Conservation (phyloP, 2,113 vertebrate species). For the Asarcornis scutulata region DNA sequence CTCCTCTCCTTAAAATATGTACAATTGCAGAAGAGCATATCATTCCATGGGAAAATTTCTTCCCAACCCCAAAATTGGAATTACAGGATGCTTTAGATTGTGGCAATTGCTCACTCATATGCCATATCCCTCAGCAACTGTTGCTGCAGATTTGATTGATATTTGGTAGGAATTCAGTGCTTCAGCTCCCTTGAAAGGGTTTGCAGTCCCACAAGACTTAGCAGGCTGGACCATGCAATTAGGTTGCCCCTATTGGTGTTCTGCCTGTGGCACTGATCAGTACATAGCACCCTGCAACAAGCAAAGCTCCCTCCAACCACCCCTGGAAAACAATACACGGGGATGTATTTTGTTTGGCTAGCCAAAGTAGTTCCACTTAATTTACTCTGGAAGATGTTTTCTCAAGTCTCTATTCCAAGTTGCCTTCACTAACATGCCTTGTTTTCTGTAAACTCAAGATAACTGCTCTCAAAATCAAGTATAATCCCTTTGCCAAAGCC, state of each 20-base stretch:
- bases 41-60: neutral
- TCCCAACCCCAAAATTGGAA: neutral
- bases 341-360: neutral
- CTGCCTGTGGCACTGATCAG: neutral
- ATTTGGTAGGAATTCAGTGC: neutral
- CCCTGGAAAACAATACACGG: neutral
- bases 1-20: neutral
- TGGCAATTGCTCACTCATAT: neutral
- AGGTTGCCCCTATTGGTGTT: neutral
- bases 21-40: neutral
- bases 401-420: neutral
- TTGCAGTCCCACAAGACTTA: neutral
- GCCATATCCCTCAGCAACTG: neutral
- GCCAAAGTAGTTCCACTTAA: neutral
- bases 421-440: constrained; percentile 48
- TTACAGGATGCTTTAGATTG: neutral
- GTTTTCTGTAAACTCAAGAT: constrained; percentile 83
- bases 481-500: constrained; percentile 98
- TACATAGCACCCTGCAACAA: neutral
- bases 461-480: constrained; percentile 98
- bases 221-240: neutral
- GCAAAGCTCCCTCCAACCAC: neutral
- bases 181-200: neutral
- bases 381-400: neutral
- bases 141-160: neutral